These are phyloP conservation scores for Anhinga rufa DNA, from an alignment of 2,113 vertebrate species.

Conservation along the genomic window DNA sequence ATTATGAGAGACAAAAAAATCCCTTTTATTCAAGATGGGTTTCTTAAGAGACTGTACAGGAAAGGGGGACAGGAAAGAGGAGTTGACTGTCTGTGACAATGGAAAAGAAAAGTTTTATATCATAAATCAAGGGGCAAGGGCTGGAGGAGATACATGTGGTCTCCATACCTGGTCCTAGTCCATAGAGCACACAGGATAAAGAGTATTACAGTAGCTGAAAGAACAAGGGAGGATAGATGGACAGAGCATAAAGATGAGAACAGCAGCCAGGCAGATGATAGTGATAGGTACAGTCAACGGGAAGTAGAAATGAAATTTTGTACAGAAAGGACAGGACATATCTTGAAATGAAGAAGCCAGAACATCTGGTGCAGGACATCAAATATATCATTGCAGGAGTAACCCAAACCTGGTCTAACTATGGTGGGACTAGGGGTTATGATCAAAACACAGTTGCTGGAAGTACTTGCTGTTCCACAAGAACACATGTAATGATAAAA, in stretches of 20 bases:
- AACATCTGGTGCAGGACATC: background rate
- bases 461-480: background rate
- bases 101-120: background rate
- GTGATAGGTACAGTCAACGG: background rate
- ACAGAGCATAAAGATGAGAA: background rate
- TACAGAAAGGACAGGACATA: background rate
- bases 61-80: background rate
- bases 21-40: background rate
- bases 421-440: background rate
- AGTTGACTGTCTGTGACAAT: background rate
- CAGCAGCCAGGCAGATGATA: background rate
- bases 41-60: background rate
- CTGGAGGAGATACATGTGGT: background rate
- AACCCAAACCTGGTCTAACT: background rate
- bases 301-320: background rate
- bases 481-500: background rate
- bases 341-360: background rate
- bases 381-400: background rate
- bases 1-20: background rate
- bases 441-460: background rate
- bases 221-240: background rate
- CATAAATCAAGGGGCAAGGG: background rate
- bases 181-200: background rate
- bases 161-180: background rate
- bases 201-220: background rate